phyloP scores from a whole-genome alignment of 2,888 invertebrate genomes.

The Agrotis puta region DNA sequence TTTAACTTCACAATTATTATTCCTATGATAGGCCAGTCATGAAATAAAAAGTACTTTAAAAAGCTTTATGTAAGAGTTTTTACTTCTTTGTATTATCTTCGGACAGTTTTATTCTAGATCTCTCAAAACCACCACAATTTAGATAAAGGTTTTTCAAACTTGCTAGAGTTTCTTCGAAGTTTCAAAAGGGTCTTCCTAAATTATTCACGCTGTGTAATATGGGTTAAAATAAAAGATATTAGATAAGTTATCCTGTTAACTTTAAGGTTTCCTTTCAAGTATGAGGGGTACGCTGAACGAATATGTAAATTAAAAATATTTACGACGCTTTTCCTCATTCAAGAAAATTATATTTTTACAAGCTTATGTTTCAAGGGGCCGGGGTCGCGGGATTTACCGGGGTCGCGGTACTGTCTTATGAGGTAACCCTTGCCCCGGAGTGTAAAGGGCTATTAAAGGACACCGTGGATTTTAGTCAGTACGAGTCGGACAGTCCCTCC shows the following conservation, averaged over 20 bases:
- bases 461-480: too few relatives aligned
- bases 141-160: slow-evolving; percentile 23
- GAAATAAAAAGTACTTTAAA: too few relatives aligned
- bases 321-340: neutral
- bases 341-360: neutral
- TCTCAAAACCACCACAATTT: neutral
- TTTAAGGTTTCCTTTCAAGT: slow-evolving; percentile 22
- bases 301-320: slow-evolving; percentile 17
- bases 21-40: too few relatives aligned
- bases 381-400: too few relatives aligned
- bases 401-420: too few relatives aligned
- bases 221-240: slow-evolving; percentile 36
- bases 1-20: too few relatives aligned
- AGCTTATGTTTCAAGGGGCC: neutral
- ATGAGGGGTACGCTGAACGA: slow-evolving; percentile 2
- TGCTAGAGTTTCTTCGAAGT: slow-evolving; percentile 8
- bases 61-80: neutral
- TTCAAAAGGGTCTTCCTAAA: slow-evolving; percentile 19
- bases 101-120: neutral
- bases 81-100: neutral
- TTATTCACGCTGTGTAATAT: slow-evolving; percentile 22
- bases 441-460: too few relatives aligned
- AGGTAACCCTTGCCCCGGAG: too few relatives aligned
- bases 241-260: slow-evolving; percentile 28
- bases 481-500: too few relatives aligned